Conservation (phyloP, 2,113 vertebrate species). For the Cebus imitator region DNA sequence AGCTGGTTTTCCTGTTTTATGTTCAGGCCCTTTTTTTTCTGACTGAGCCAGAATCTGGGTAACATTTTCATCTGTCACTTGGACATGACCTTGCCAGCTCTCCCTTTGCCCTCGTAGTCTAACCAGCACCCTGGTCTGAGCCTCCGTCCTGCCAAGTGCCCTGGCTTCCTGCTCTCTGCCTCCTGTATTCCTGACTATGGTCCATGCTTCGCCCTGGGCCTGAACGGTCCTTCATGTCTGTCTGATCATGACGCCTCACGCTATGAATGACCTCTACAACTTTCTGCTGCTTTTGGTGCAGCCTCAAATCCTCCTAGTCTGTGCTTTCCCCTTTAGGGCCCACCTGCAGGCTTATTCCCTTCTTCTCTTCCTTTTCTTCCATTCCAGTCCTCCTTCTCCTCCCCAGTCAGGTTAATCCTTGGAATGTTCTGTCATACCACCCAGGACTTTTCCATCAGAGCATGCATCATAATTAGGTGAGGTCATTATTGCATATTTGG, state of each 20-base stretch:
- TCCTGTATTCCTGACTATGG: neutral
- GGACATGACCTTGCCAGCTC: neutral
- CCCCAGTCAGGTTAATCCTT: neutral
- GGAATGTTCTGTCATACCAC: neutral
- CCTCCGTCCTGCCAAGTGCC: fast-evolving
- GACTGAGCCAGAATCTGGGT: neutral
- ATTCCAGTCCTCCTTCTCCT: neutral
- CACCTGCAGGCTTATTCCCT: neutral
- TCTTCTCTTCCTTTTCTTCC: neutral
- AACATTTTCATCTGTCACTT: neutral
- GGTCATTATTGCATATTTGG: neutral
- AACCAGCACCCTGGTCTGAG: too few relatives aligned
- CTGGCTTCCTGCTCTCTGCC: neutral
- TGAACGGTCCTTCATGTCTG: neutral
- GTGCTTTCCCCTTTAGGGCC: too few relatives aligned
- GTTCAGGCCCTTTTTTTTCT: neutral
- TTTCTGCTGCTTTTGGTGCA: neutral
- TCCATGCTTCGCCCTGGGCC: neutral
- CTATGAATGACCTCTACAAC: fast-evolving
- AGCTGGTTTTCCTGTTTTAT: neutral
- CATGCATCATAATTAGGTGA: neutral
- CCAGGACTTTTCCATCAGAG: neutral
- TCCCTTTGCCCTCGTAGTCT: neutral
- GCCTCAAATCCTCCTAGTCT: neutral
- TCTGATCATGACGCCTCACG: neutral